Conservation (phyloP, 2,797 vertebrate species). For the Tapera naevia region DNA sequence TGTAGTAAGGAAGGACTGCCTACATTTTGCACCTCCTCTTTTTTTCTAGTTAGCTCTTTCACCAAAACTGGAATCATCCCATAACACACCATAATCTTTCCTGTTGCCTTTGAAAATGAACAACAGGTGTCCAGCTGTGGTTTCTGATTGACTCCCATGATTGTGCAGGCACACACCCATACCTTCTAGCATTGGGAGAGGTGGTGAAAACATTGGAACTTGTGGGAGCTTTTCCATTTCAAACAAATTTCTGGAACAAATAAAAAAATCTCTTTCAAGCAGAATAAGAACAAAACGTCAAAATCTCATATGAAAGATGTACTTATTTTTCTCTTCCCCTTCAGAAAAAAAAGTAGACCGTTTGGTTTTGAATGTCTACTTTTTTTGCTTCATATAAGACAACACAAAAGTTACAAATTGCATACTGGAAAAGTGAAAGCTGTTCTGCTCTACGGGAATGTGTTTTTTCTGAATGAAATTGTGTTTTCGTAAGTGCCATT, state of each 20-base stretch:
- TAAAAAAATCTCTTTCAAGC: not conserved
- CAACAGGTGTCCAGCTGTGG: not conserved
- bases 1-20: not conserved
- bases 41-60: not conserved
- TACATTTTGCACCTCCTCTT: not conserved
- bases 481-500: not conserved
- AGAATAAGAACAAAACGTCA: not conserved
- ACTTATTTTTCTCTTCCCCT: not conserved
- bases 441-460: not conserved
- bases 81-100: not conserved
- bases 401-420: not conserved
- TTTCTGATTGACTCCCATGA: not conserved
- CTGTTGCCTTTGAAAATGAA: not conserved
- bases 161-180: rapidly evolving
- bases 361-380: not conserved
- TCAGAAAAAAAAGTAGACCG: not conserved
- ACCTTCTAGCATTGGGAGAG: not conserved
- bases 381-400: not conserved
- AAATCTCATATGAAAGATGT: not conserved
- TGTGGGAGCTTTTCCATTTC: not conserved
- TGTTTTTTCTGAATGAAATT: not conserved
- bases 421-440: not conserved
- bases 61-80: not conserved
- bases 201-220: not conserved
- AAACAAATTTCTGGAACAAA: not conserved